A percentile compares a stretch with the other conserved stretches of the same genome.
These are phyloP conservation scores for Ditula angustiorana DNA, from an alignment of 2,888 invertebrate genomes.

Conservation along the genomic window DNA sequence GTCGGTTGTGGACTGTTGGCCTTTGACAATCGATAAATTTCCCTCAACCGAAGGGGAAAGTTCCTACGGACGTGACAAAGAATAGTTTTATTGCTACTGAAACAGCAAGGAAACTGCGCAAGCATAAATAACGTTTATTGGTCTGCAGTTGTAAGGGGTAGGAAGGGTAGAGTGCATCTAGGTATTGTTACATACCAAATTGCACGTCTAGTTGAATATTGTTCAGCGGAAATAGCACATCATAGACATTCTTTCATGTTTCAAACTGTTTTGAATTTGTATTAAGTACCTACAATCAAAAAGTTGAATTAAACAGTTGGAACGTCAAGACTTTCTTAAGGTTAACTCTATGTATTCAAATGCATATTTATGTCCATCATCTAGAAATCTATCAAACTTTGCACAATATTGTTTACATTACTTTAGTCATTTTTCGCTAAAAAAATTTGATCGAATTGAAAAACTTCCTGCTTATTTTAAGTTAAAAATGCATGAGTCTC, in stretches of 20 bases:
- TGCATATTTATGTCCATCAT: too few species aligned
- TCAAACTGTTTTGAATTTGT: too few species aligned
- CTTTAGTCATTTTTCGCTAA: too few species aligned
- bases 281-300: too few species aligned
- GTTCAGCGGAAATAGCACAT: not conserved
- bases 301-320: too few species aligned
- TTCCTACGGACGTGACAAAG: conserved; percentile 28
- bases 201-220: not conserved
- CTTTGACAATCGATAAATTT: conserved; percentile 26
- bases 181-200: not conserved
- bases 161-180: not conserved
- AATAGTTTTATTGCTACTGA: conserved; percentile 19
- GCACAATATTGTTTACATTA: too few species aligned
- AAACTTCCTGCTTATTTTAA: not conserved
- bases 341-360: too few species aligned
- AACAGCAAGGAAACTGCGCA: conserved; percentile 11
- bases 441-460: not conserved
- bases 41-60: conserved; percentile 18
- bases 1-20: conserved; percentile 7
- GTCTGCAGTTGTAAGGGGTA: conserved; percentile 8
- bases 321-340: too few species aligned
- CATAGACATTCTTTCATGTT: too few species aligned
- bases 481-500: too few species aligned
- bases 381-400: too few species aligned
- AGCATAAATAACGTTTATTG: conserved; percentile 24